phyloP scores from a whole-genome alignment of 2,888 invertebrate genomes.

The Melitaea athalia region DNA sequence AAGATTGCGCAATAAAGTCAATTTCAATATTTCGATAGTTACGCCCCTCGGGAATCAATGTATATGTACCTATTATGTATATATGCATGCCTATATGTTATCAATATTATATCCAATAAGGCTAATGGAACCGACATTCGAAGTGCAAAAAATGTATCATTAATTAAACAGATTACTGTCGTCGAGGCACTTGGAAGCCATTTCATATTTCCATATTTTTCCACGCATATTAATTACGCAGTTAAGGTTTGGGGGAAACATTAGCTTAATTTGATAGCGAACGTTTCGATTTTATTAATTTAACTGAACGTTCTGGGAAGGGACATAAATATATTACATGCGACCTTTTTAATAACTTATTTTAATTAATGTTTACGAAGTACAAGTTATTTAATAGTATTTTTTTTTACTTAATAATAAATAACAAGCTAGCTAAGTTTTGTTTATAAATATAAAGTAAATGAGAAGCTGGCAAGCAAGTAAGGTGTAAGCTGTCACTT shows the following conservation, averaged over 20 bases:
- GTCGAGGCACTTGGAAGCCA: slow-evolving; percentile 31
- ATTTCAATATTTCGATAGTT: background rate
- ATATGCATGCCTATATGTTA: too few relatives aligned
- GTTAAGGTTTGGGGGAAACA: slow-evolving; percentile 60
- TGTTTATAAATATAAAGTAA: too few relatives aligned
- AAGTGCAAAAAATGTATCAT: slow-evolving; percentile 25
- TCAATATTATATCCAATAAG: slow-evolving; percentile 29
- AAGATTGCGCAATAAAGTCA: background rate
- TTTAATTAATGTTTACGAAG: background rate
- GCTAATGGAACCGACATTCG: slow-evolving; percentile 29
- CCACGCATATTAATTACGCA: slow-evolving; percentile 65
- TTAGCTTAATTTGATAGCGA: slow-evolving; percentile 72
- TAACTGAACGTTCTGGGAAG: slow-evolving; percentile 47
- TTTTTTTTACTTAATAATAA: too few relatives aligned
- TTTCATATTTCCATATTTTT: slow-evolving; percentile 56
- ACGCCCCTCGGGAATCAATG: background rate
- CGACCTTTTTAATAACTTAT: background rate
- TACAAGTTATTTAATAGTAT: too few relatives aligned
- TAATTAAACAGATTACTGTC: slow-evolving; percentile 39
- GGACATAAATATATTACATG: slow-evolving; percentile 23
- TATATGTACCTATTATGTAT: slow-evolving; percentile 23
- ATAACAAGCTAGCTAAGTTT: too few relatives aligned
- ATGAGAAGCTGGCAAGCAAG: too few relatives aligned
- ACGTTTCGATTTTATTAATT: slow-evolving; percentile 71
- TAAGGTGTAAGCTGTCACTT: too few relatives aligned